phyloP scores from a whole-genome alignment of 2,113 vertebrate genomes.

The Ophthalmolycus amberensis region DNA sequence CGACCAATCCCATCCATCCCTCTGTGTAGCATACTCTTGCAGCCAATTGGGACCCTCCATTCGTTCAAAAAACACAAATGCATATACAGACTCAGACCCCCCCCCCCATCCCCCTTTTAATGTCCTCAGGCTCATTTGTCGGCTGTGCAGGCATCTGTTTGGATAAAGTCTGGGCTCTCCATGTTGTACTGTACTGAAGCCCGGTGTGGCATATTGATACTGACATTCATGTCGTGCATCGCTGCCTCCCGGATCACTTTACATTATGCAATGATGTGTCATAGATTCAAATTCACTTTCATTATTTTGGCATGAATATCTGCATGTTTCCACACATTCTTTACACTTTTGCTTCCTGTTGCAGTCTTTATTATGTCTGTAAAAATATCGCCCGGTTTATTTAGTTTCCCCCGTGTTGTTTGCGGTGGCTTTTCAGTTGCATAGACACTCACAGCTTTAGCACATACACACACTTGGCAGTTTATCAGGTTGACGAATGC shows the following conservation, averaged over 20 bases:
- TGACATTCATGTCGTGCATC: not conserved
- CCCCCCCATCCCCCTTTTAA: not conserved
- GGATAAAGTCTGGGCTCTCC: conserved; percentile 20
- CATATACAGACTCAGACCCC: not conserved
- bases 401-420: not conserved
- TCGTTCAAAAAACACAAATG: conserved; percentile 16
- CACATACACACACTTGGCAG: not conserved
- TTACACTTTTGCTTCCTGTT: not conserved
- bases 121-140: conserved; percentile 27
- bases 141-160: conserved; percentile 17
- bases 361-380: not conserved
- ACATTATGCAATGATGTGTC: not conserved
- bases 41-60: conserved; percentile 33
- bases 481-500: not conserved
- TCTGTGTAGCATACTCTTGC: conserved; percentile 13
- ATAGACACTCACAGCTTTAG: not conserved
- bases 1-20: conserved; percentile 34
- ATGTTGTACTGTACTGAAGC: not conserved
- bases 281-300: not conserved
- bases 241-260: not conserved
- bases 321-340: not conserved
- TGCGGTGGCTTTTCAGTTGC: not conserved
- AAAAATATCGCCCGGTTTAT: too few species aligned
- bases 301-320: not conserved
- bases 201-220: not conserved